Evolutionary conservation across 2,113 vertebrate species (phyloP), one percentile per base, ranked within the genome.

Genomic region (Riparia riparia): DNA sequence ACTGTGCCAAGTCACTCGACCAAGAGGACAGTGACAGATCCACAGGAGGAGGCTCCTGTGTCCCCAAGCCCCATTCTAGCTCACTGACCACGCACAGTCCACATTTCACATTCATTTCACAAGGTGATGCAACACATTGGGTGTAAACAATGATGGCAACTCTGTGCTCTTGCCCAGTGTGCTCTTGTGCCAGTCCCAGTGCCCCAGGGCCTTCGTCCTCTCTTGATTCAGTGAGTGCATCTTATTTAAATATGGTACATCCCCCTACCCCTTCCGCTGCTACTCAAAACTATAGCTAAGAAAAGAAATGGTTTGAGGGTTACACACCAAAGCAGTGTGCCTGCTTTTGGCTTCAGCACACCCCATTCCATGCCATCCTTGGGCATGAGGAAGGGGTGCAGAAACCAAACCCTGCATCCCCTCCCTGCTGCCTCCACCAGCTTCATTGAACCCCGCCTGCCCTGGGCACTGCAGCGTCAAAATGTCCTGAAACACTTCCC

Each of bases 381-480:
- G 12, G 6, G 17, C 3, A 6, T 19, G 9, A 84, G n/a, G 31
- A 50, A 32, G 17, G 13, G 7, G 5, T 20, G 19, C 6, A 26
- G 68, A 51, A 86, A 50, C 44, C 34, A 37, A 83, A 11, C 28
- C 49, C 19, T 37, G 21, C 12, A 10, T 20, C 28, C 37, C 7
- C 21, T 15, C 63, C 26, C 41, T 37, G 34, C 54, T 89, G 72
- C 29, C 3, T 10, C 47, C 19, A 0, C 39, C 6, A 10, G 20
- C 25, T 34, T 73, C 54, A 8, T 0, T 25, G 77, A 19, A 1
- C 3, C 17, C 4, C 0, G 0, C 7, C 32, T 54, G 7, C 34
- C n/a, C 54, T 37, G 45, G 42, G 28, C 42, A 39, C 37, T 9
- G 31, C 54, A 61, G 45, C 0, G 0, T 1, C 45, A 41, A 28